These are phyloP conservation scores for Tetropium fuscum DNA, from an alignment of 2,888 invertebrate genomes.

Conservation along the genomic window DNA sequence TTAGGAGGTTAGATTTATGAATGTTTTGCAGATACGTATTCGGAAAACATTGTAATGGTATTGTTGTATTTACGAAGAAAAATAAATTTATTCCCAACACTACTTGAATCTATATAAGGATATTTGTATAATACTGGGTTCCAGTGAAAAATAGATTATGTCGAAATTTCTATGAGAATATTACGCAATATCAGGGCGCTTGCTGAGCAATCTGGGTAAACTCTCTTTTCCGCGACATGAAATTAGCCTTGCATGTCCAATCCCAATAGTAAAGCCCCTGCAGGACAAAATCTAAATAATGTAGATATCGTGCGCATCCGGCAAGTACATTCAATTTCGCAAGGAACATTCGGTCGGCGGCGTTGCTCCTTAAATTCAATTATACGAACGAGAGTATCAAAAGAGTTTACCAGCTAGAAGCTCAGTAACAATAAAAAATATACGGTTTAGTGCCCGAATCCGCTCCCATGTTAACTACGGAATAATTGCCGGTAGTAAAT, in stretches of 20 bases:
- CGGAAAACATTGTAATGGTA: no score
- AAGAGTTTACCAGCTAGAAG: conserved; percentile 8
- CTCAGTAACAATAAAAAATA: conserved; percentile 22
- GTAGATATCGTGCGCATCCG: conserved; percentile 10
- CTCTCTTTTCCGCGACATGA: no score
- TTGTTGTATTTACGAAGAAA: no score
- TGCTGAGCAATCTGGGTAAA: no score
- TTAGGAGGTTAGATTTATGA: no score
- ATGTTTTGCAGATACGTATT: no score
- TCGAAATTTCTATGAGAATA: no score
- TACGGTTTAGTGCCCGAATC: conserved; percentile 8
- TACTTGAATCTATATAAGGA: no score
- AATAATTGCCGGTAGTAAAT: conserved; percentile 23
- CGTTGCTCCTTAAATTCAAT: conserved; percentile 13
- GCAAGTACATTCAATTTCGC: conserved; percentile 17
- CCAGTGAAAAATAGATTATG: no score
- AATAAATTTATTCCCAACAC: no score
- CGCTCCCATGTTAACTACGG: conserved; percentile 13
- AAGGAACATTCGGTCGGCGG: not conserved
- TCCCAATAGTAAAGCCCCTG: not conserved
- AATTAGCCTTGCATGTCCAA: no score
- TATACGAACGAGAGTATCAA: conserved; percentile 8
- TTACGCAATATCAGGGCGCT: not conserved
- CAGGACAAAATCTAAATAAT: conserved; percentile 15
- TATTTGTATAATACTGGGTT: not conserved